Base-by-base conservation (phyloP, 2,797 vertebrate genomes). In the Anas acuta region DNA sequence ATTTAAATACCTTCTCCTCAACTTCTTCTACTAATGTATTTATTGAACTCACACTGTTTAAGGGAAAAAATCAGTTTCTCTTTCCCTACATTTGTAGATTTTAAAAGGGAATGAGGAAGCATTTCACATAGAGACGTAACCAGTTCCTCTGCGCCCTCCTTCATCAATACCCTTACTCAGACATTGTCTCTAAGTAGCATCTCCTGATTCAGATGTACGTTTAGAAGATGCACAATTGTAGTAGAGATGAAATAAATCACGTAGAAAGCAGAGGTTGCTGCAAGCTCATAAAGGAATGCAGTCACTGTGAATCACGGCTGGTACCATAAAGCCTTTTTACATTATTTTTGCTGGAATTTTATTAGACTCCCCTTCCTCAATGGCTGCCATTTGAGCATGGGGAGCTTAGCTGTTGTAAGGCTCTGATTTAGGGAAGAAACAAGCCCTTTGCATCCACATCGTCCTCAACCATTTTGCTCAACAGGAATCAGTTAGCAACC, bases 341-440 rank as follows among this genome's bases (percentile, higher is more conserved):
- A 57, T 43, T 85, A 80, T 57, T 92, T 94, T 84, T 78, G 5
- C 25, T 49, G 45, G 58, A 61, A 73, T 90, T 92, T 78, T 90
- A 39, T 60, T 84, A 86, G 19, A 71, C 4, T 76, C 19, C 41
- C 23, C 32, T 80, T 86, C 47, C 43, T 62, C 73, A 86, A 84
- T 30, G 49, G 47, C 17, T 84, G 41, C 45, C 69, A 58, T 58
- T 69, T 62, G 45, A 88, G 75, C 6, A 21, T 13, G 60, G 41
- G 30, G 21, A 1, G 1, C 73, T 62, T 60, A 78, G 56, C 56
- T 78, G 30, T 64, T 75, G 25, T 25, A 92, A 71, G 58, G 30
- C 49, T 80, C 67, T 37, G 28, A 41, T 5, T 76, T 0, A 47
- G 51, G 23, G 32, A 47, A 76, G 62, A 64, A 86, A 30, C 12